Percentiles rank a stretch among this genome's conserved stretches.
These are phyloP conservation scores for Spheniscus humboldti DNA, from an alignment of 2,797 vertebrate genomes.

Conservation along the genomic window DNA sequence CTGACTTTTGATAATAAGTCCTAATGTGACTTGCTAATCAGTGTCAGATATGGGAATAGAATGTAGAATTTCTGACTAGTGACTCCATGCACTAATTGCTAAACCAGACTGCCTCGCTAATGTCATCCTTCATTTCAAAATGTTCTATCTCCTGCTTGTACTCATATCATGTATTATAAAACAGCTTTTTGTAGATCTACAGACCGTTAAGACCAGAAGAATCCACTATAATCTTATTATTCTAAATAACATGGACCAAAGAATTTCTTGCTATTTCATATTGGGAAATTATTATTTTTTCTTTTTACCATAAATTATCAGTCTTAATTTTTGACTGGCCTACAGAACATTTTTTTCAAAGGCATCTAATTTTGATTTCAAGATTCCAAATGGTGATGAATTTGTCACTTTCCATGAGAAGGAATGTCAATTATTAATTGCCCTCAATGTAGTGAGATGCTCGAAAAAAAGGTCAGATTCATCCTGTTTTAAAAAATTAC, in stretches of 20 bases:
- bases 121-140: neutral
- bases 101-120: neutral
- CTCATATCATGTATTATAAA: neutral
- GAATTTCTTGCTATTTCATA: neutral
- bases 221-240: neutral
- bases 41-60: conserved; percentile 63
- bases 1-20: conserved; percentile 64
- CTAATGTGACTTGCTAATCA: conserved; percentile 70
- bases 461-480: conserved; percentile 2
- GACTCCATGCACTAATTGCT: conserved; percentile 13
- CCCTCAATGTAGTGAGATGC: neutral
- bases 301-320: neutral
- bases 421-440: neutral
- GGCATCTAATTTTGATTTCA: neutral
- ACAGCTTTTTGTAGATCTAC: neutral
- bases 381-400: neutral
- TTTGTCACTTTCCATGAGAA: neutral
- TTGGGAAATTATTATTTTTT: neutral
- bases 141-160: neutral
- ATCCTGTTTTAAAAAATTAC: neutral
- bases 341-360: neutral
- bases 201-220: neutral
- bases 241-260: neutral
- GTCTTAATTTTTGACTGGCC: neutral
- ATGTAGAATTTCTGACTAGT: conserved; percentile 42